These are phyloP conservation scores for Andrena bicolor DNA, from an alignment of 2,888 invertebrate genomes.

Conservation along the genomic window DNA sequence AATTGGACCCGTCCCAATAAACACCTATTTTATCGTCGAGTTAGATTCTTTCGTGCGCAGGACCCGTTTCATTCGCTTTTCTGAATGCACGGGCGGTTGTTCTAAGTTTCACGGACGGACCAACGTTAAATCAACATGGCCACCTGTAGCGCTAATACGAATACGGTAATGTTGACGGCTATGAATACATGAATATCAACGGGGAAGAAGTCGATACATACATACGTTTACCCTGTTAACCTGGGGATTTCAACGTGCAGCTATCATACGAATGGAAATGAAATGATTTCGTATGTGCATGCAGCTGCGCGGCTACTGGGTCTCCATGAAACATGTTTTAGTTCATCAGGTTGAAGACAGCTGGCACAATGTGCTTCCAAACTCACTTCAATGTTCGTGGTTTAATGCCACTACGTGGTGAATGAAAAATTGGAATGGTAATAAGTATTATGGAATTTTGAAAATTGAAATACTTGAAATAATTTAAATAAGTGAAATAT, in stretches of 20 bases:
- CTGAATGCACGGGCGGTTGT: constrained; percentile 48
- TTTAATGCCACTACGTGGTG: not conserved
- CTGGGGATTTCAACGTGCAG: constrained; percentile 28
- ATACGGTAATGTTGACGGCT: constrained; percentile 63
- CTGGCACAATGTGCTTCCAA: not conserved
- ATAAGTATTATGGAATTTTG: no score
- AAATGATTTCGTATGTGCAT: constrained; percentile 4
- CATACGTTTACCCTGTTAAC: constrained; percentile 51
- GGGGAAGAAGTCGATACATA: constrained; percentile 54
- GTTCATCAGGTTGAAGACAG: not conserved
- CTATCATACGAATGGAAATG: constrained; percentile 35
- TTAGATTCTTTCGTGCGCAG: constrained; percentile 33
- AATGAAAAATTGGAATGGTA: not conserved
- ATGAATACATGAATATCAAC: constrained; percentile 65
- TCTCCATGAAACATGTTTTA: constrained; percentile 12
- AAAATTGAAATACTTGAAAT: no score
- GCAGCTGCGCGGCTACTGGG: not conserved
- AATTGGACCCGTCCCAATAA: constrained; percentile 29
- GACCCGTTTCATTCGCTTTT: constrained; percentile 43
- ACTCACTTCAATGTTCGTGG: not conserved
- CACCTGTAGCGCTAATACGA: constrained; percentile 72
- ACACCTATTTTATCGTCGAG: constrained; percentile 35
- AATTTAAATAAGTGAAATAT: no score
- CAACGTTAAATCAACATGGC: constrained; percentile 62
- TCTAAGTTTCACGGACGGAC: constrained; percentile 62